Evolutionary conservation across 2,113 vertebrate species (phyloP).

Genomic region (Clupea harengus): DNA sequence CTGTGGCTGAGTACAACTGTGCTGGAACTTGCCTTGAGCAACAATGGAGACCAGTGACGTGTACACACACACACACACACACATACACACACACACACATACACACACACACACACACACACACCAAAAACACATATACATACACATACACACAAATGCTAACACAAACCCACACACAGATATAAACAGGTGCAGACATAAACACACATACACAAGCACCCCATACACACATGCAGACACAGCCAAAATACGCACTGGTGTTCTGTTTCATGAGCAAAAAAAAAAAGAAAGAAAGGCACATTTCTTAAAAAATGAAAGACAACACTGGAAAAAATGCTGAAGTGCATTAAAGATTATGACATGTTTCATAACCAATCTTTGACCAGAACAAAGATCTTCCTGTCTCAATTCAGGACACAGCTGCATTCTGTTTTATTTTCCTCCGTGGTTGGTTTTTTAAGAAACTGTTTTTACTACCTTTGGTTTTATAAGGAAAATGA

Average conservation of each 20-base stretch:
- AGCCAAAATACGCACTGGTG: neutral
- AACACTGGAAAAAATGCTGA: slow-evolving; percentile 22
- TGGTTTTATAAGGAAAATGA: slow-evolving; percentile 46
- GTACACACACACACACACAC: slow-evolving; percentile 17
- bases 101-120: neutral
- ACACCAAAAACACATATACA: slow-evolving; percentile 25
- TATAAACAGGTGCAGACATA: slow-evolving; percentile 21
- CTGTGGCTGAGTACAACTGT: slow-evolving; percentile 16
- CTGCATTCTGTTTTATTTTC: slow-evolving; percentile 44
- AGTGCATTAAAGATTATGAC: slow-evolving; percentile 3
- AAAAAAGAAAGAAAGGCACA: slow-evolving; percentile 1
- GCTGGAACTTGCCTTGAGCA: slow-evolving; percentile 49
- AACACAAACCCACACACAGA: neutral
- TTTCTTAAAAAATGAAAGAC: slow-evolving; percentile 5
- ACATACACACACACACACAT: slow-evolving; percentile 49
- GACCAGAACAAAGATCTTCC: slow-evolving; percentile 3
- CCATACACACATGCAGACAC: neutral
- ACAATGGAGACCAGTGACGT: slow-evolving; percentile 41
- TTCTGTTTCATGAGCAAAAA: slow-evolving; percentile 10
- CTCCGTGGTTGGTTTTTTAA: slow-evolving; percentile 48
- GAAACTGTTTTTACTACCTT: slow-evolving; percentile 46
- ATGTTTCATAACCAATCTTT: slow-evolving; percentile 24
- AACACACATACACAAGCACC: slow-evolving; percentile 33
- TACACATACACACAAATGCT: slow-evolving; percentile 46
- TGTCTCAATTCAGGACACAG: slow-evolving; percentile 34